Base-by-base conservation (phyloP, 2,888 invertebrate species). In the Thelaira solivaga region DNA sequence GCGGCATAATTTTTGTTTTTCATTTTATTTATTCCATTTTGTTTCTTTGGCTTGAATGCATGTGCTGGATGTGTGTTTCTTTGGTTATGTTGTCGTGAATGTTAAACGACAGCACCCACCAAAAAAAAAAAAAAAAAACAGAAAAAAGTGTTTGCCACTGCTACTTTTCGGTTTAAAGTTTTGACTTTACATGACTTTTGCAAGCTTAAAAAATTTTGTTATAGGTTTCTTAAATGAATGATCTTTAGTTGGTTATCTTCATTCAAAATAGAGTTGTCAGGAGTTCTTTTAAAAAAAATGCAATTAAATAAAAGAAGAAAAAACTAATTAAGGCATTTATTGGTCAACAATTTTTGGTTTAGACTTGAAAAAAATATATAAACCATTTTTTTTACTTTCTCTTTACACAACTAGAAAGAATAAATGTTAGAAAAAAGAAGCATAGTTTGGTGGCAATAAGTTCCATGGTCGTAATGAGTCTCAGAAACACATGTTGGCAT, bases 21-120 rank as follows among this genome's bases (percentile, higher is more conserved):
- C 20, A 10, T 34, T 24, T 57, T 45, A 13, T 34, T 20, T 31
- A 2, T 36, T 49, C 36, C 20, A n/a, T 49, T 73, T 47, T 57
- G 61, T 22, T 7, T 49, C 16, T 26, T 43, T 31, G 2, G 24
- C 36, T 5, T 29, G n/a, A 10, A n/a, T 57, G 8, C 29, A 20
- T 10, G 5, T 20, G 22, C n/a, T 43, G 59, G 71, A 53, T n/a
- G 26, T 57, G 31, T 47, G 16, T 74, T 53, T 53, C 18, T 61
- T 36, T 34, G 57, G 16, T 39, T 36, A 39, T 67, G 57, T 61
- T 43, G 51, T 55, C 45, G 59, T 67, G n/a, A 41, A 51, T 57
- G 41, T 41, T 51, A 73, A 69, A 59, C 59, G 68, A 68, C 73
- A 77, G 77, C 77, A 77, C 77, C 77, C 73, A 77, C 77, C 55